Base-by-base conservation (phyloP, 2,797 vertebrate genomes). In the Acrossocheilus fasciatus region DNA sequence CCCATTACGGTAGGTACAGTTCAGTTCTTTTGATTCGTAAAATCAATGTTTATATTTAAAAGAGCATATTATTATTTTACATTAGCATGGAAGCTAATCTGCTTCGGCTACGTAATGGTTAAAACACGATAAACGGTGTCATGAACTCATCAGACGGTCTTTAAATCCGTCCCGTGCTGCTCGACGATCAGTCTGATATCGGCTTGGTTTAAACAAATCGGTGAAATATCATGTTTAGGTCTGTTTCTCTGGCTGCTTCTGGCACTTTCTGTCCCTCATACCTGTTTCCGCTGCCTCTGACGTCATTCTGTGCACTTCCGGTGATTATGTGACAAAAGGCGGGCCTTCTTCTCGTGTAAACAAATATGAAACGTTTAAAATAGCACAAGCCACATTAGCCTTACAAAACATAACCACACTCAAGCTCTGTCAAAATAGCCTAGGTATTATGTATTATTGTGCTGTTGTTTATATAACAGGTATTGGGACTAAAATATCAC, bases 231-330 rank as follows among this genome's bases (percentile, higher is more conserved):
- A n/a, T 43, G 45, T 66, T 70, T 66, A 45, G 7, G 66, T 52
- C 76, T 62, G 73, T 74, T 68, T 85, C 45, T 69, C 81, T 36
- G 78, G 36, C 64, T 52, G 84, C 77, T 89, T 89, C 88, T 83
- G 77, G 34, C 81, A 85, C 6, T 83, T 88, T 89, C 84, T 57
- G 9, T 62, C 43, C n/a, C 50, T 41, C 39, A 68, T 47, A 64
- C 79, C 83, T 57, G 81, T 83, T 88, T 88, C 85, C 87, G 85
- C 17, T 47, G 52, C 15, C 20, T 14, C 64, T 59, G 84, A 86
- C 82, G 87, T 85, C 41, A 43, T 0, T 4, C 5, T 2, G 36
- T 9, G 68, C 36, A 18, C 66, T 89, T 88, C 86, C 82, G 86
- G 62, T 36, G 74, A 6, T 80, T 72, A 82, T 59, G 82, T 41